phyloP scores from a whole-genome alignment of 2,797 vertebrate genomes.

The Distichodus sexfasciatus region DNA sequence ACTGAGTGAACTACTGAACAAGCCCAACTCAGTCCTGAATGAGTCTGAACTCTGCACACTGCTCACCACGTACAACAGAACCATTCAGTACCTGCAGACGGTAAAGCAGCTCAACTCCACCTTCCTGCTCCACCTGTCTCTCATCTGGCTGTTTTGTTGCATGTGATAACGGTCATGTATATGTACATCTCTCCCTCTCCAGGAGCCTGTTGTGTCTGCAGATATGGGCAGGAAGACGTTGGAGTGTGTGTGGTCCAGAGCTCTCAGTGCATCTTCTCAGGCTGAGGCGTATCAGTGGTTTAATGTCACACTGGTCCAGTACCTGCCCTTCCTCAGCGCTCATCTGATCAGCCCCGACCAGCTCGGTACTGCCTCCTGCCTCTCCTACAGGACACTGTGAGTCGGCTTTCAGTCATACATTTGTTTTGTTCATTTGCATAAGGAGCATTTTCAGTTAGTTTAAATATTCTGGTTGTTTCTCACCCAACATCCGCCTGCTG shows the following conservation, averaged over 20 bases:
- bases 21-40: conserved; percentile 33
- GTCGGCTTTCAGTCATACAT: no score
- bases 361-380: conserved; percentile 59
- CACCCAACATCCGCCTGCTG: no score
- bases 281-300: conserved; percentile 62
- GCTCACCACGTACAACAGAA: conserved; percentile 60
- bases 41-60: conserved; percentile 57
- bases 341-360: conserved; percentile 52
- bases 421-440: background rate
- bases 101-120: conserved; percentile 38
- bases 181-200: background rate
- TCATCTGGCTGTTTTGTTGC: background rate
- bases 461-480: no score
- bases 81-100: conserved; percentile 56
- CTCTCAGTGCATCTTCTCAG: conserved; percentile 52
- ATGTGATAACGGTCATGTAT: background rate
- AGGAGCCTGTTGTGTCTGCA: conserved; percentile 60
- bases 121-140: background rate
- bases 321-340: conserved; percentile 60
- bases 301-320: conserved; percentile 46
- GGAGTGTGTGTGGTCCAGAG: conserved; percentile 63
- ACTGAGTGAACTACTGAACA: conserved; percentile 56
- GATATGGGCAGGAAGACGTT: conserved; percentile 54
- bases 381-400: conserved; percentile 64
- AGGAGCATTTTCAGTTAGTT: no score